phyloP scores from a whole-genome alignment of 1,140 invertebrate genomes.

The Drosophila parabipectinata region DNA sequence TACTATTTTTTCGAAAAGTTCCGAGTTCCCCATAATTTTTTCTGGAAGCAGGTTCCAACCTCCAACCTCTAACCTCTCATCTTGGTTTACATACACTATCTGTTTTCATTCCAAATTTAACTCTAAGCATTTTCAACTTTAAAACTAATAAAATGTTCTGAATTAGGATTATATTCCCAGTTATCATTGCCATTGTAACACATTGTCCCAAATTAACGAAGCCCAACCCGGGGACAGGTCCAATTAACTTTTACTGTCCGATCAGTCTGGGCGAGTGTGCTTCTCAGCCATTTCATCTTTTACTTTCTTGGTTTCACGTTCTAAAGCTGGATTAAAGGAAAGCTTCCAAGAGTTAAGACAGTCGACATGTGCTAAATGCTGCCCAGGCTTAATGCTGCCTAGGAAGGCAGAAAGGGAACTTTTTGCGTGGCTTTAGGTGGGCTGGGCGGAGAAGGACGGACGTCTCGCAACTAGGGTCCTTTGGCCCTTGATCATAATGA shows the following conservation, averaged over 20 bases:
- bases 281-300: conserved; percentile 6
- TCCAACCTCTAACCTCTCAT: too few species aligned
- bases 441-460: background rate
- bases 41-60: background rate
- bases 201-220: too few species aligned
- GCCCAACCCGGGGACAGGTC: conserved; percentile 6
- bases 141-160: too few species aligned
- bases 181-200: too few species aligned
- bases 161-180: too few species aligned
- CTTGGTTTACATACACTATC: too few species aligned
- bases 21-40: background rate
- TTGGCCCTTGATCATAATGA: conserved; percentile 57
- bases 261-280: conserved; percentile 3
- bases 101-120: too few species aligned
- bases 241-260: conserved; percentile 30
- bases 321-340: conserved; percentile 53
- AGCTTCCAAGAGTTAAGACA: conserved; percentile 59
- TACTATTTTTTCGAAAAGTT: background rate
- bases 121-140: too few species aligned
- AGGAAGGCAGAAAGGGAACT: conserved; percentile 49
- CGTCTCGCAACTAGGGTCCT: conserved; percentile 9
- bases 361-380: conserved; percentile 56
- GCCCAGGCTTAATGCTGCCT: conserved; percentile 16
- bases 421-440: conserved; percentile 58
- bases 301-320: conserved; percentile 22